Conservation (phyloP, 2,113 vertebrate species). For the Solenodon paradoxus region DNA sequence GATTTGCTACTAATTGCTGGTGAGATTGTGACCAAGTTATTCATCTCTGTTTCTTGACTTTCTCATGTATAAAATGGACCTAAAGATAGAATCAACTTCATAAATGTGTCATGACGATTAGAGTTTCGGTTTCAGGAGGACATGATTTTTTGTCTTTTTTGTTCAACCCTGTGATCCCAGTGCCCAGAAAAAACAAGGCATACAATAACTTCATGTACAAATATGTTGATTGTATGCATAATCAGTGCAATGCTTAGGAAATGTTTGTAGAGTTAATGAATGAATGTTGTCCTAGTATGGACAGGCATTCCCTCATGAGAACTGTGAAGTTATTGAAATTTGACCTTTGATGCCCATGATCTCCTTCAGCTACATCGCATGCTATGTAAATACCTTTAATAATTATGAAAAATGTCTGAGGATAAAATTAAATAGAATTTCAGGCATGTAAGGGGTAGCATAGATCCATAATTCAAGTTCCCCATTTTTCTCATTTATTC, state of each 20-base stretch:
- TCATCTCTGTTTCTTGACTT: not conserved
- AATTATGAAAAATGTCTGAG: not conserved
- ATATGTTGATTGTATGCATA: not conserved
- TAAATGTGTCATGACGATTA: not conserved
- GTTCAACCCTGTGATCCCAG: not conserved
- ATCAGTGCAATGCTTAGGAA: not conserved
- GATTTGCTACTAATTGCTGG: not conserved
- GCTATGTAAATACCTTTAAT: not conserved
- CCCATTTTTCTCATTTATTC: slow-evolving; percentile 13
- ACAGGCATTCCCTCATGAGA: not conserved
- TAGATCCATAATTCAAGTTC: not conserved
- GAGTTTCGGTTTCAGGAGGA: not conserved
- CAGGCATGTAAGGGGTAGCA: not conserved
- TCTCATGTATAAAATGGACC: not conserved
- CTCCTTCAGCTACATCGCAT: not conserved
- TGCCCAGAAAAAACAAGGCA: not conserved
- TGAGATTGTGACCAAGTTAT: not conserved
- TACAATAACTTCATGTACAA: slow-evolving; percentile 23
- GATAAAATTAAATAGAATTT: not conserved
- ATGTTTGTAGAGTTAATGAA: not conserved
- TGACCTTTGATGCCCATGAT: not conserved
- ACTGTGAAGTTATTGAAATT: slow-evolving; percentile 8
- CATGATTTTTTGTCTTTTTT: not conserved
- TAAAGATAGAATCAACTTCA: slow-evolving; percentile 1
- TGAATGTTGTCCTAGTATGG: not conserved